Evolutionary conservation across 2,113 vertebrate species (phyloP), one percentile per base, ranked within the genome.

Genomic region (Protobothrops mucrosquamatus): DNA sequence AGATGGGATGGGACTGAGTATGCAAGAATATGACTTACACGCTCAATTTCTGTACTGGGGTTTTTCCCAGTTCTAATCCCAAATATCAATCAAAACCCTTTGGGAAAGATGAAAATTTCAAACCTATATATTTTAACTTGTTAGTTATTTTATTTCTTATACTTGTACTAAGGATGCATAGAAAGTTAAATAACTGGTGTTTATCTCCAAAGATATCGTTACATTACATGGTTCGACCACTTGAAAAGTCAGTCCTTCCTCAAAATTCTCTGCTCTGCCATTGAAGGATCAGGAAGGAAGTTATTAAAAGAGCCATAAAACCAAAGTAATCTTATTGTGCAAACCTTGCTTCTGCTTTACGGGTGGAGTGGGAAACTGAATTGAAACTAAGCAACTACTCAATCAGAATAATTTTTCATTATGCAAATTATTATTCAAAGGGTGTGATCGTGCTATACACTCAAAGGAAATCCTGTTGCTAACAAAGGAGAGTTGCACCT

Each of bases 311-410:
- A 91, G 52, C n/a, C 39, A 56, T 85, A 46, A 54, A 88, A 11
- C 87, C 61, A 89, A 48, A 23, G 2, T 12, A 85, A 88, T 20
- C 8, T n/a, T n/a, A 87, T 87, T 51, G 23, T 51, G 46, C 26
- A 87, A 87, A 52, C 48, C 51, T 12, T 54, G 29, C 14, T 87
- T 54, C n/a, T 39, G 23, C 55, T 51, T 86, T 61, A 39, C 29
- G 64, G 88, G 74, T 93, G 92, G 87, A 55, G 51, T 56, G 61
- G 29, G 92, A 86, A 93, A 90, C 20, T 48, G 89, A 51, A 89
- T 43, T 46, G 57, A n/a, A 23, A 52, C 54, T 56, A 74, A 20
- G 29, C 3, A 8, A 89, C 39, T 55, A 6, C 3, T 4, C 69
- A 10, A 3, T 74, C 15, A 48, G 52, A 81, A 89, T n/a, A 20